phyloP scores from a whole-genome alignment of 2,797 vertebrate species.

The Propithecus perrieri region DNA sequence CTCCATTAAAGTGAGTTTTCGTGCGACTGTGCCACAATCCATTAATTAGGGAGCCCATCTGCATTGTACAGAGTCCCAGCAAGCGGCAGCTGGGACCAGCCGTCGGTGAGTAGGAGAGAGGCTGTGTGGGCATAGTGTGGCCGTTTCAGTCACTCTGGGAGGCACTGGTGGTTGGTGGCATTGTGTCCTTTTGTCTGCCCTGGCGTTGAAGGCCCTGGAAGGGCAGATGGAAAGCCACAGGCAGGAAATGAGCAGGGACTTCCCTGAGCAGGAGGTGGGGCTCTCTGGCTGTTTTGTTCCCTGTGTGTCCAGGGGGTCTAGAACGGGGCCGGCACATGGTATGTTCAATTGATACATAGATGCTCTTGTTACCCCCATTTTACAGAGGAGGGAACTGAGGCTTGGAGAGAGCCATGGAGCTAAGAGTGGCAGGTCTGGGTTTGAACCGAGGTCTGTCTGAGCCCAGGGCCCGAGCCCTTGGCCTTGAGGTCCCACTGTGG shows the following conservation, averaged over 20 bases:
- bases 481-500: neutral
- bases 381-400: neutral
- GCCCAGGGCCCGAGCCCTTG: neutral
- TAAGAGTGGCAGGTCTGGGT: neutral
- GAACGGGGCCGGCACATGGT: neutral
- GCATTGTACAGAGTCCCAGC: neutral
- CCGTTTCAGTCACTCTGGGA: neutral
- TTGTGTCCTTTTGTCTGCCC: neutral
- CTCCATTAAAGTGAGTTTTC: neutral
- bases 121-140: neutral
- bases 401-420: neutral
- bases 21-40: neutral
- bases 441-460: neutral
- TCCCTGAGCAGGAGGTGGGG: neutral
- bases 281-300: neutral
- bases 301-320: neutral
- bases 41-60: neutral
- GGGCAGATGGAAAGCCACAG: rapidly evolving
- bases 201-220: neutral
- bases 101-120: neutral
- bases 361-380: neutral
- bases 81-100: neutral
- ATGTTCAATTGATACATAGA: rapidly evolving
- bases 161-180: neutral
- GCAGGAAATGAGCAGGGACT: neutral